A percentile compares a stretch with the other conserved stretches of the same genome.
phyloP scores from a whole-genome alignment of 1,140 invertebrate genomes.

The Pseudomyrmex cubaensis region DNA sequence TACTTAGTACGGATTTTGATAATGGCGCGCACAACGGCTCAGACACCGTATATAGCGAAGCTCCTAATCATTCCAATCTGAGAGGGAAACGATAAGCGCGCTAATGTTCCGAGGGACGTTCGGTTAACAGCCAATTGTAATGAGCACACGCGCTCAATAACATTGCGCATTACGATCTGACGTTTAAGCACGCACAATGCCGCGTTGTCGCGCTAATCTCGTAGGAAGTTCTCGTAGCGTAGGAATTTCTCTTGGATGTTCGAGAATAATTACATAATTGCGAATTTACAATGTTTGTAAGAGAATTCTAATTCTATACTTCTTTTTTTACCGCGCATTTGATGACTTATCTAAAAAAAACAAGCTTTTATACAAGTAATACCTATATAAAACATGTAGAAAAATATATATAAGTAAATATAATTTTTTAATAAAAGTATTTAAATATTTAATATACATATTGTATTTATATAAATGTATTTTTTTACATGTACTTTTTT shows the following conservation, averaged over 20 bases:
- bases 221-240: background rate
- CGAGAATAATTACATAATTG: background rate
- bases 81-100: conserved; percentile 39
- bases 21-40: background rate
- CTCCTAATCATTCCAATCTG: conserved; percentile 50
- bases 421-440: background rate
- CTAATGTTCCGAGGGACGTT: conserved; percentile 44
- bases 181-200: conserved; percentile 4
- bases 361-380: background rate
- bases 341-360: too few species aligned
- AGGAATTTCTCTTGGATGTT: background rate
- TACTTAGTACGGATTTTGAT: conserved; percentile 35
- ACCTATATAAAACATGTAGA: too few species aligned
- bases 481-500: too few species aligned
- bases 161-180: background rate
- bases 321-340: too few species aligned
- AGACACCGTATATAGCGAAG: conserved; percentile 11
- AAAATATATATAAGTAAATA: too few species aligned
- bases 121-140: conserved; percentile 48
- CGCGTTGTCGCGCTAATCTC: background rate
- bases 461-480: too few species aligned
- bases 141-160: conserved; percentile 5
- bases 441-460: background rate
- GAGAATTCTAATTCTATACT: too few species aligned
- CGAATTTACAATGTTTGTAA: background rate